A percentile compares a stretch with the other conserved stretches of the same genome.
Conservation (phyloP, 2,797 vertebrate genomes). For the Sebastes cheni region DNA sequence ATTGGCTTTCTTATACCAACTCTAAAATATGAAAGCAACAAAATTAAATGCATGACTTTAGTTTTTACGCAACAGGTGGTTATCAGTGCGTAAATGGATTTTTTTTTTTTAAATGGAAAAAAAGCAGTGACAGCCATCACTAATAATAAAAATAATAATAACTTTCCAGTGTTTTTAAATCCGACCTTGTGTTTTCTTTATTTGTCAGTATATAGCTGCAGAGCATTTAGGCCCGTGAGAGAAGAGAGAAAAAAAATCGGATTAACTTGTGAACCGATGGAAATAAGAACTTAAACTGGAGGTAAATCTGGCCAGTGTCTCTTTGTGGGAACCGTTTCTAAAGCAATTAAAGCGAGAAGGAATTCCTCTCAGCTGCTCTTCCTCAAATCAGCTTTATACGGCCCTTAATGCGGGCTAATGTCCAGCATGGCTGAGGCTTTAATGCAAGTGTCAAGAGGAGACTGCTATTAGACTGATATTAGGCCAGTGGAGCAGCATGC, state of each 20-base stretch:
- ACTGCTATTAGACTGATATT: conserved; percentile 62
- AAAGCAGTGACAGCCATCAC: not conserved
- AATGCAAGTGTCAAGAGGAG: conserved; percentile 76
- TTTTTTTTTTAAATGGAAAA: not conserved
- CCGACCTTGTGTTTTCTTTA: conserved; percentile 34
- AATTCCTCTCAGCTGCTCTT: conserved; percentile 92
- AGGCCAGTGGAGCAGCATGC: conserved; percentile 40
- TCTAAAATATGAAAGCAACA: not conserved
- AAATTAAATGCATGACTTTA: not conserved
- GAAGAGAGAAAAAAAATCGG: conserved; percentile 85
- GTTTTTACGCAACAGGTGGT: conserved; percentile 59
- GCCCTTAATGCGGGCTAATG: conserved; percentile 87
- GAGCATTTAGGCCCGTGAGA: conserved; percentile 67
- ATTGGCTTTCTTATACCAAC: not conserved
- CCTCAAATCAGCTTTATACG: conserved; percentile 90
- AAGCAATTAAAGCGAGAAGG: conserved; percentile 96
- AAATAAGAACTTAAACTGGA: conserved; percentile 95
- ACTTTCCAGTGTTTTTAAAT: not conserved
- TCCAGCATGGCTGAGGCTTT: conserved; percentile 88
- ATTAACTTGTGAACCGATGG: conserved; percentile 97
- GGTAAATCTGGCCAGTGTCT: conserved; percentile 92
- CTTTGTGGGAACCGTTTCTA: conserved; percentile 94
- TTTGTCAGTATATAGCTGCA: conserved; percentile 28
- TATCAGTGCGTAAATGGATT: not conserved
- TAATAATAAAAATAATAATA: not conserved